Conservation (phyloP, 2,113 vertebrate genomes). For the Ptilonorhynchus violaceus region DNA sequence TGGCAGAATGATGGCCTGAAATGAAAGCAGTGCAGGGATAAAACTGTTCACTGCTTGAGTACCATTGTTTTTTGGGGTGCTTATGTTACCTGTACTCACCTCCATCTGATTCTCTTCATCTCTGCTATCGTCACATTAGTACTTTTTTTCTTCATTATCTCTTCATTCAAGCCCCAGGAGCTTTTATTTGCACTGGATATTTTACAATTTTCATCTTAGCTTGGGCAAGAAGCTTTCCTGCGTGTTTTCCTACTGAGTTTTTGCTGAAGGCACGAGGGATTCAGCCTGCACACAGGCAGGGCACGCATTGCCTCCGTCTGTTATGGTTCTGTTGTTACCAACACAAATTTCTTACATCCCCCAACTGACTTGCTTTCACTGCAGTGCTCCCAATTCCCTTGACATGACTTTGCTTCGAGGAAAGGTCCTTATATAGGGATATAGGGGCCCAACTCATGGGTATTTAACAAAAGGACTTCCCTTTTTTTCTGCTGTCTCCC, state of each 20-base stretch:
- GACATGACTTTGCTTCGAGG: not conserved
- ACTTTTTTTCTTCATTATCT: not conserved
- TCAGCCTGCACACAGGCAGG: not conserved
- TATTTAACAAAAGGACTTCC: not conserved
- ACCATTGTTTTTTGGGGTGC: not conserved
- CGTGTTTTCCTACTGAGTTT: not conserved
- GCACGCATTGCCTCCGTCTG: not conserved
- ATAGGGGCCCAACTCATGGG: not conserved
- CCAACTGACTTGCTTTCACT: not conserved
- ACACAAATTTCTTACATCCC: not conserved
- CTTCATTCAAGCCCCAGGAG: not conserved
- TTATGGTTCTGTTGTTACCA: conserved; percentile 48
- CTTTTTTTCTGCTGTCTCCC: not conserved
- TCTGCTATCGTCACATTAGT: not conserved
- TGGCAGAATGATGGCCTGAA: not conserved
- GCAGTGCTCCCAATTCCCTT: not conserved
- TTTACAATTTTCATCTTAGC: not conserved
- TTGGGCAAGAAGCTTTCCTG: not conserved
- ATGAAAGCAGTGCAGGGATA: not conserved
- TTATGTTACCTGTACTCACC: not conserved
- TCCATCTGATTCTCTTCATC: not conserved
- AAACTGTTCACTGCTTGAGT: not conserved
- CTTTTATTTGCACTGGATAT: not conserved
- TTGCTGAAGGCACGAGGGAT: not conserved
- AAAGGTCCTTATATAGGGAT: conserved; percentile 37